Evolutionary conservation across 1,140 invertebrate species (phyloP), one percentile per base, ranked within the genome.

Genomic region (Mercenaria mercenaria): DNA sequence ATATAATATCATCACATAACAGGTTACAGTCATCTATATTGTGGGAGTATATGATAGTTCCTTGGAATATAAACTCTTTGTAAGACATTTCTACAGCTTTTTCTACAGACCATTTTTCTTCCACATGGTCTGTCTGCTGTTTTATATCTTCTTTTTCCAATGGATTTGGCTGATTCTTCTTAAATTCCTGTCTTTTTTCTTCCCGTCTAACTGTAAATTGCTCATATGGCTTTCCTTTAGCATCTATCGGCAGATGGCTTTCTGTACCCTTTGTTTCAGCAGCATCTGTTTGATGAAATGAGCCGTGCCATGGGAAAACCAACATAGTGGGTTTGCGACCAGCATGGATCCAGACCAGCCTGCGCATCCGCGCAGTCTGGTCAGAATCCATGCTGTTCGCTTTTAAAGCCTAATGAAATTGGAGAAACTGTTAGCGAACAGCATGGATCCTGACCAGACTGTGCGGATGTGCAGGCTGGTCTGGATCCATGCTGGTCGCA

Each of bases 1-100:
- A 37, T 13, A 89, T 76, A 23, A 93, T 90, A 50, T 92, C 92
- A 52, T 93, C 91, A 91, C 91, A 93, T 23, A 93, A 52, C 29
- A 90, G 26, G 80, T 89, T 92, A 69, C 92, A 93, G 43, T 93
- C 92, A 85, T 77, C 76, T 39, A 50, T 88, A 23, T 93, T 77
- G 64, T 87, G 61, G 15, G 92, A 92, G 74, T 93, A 93, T 11
- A 92, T 86, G 0, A 92, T 50, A 34, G 56, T 74, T 20, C 91
- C 91, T 13, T 61, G 59, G 76, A 92, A 93, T 34, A 37, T 26
- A 43, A 92, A 88, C 67, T 92, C 91, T 90, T 82, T 69, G 47
- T 88, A 86, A 18, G 89, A 83, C 81, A 85, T 61, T 37, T 72
- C 88, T 50, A 89, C 72, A 34, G 52, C 34, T 41, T 89, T 64